These are phyloP conservation scores for Malurus leucopterus DNA, from an alignment of 2,797 vertebrate genomes.

Conservation along the genomic window DNA sequence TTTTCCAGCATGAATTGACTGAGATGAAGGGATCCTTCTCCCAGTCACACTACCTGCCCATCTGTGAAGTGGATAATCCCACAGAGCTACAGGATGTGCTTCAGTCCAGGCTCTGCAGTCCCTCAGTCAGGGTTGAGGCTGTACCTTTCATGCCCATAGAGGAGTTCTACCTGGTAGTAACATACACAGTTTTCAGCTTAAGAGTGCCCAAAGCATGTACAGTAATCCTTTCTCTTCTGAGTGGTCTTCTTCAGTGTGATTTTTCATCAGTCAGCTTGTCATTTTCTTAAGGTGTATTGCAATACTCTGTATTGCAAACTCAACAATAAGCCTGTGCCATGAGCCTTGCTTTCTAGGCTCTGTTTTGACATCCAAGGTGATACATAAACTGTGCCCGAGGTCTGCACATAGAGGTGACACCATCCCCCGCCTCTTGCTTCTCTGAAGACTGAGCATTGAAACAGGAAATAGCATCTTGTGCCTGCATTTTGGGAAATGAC, in stretches of 20 bases:
- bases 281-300: background rate
- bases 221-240: background rate
- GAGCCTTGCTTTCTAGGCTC: background rate
- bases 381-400: background rate
- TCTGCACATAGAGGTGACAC: background rate
- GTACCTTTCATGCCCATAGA: background rate
- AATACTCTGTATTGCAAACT: background rate
- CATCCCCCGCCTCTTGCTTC: background rate
- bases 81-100: fast-evolving
- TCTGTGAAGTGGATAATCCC: background rate
- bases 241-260: background rate
- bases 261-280: background rate
- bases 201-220: background rate
- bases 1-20: background rate
- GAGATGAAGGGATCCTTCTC: background rate
- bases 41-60: fast-evolving
- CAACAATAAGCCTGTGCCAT: background rate
- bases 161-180: background rate
- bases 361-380: background rate
- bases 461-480: background rate
- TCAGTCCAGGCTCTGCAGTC: background rate
- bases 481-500: background rate
- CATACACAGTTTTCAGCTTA: background rate
- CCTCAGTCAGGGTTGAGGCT: background rate
- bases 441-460: background rate